Conservation (phyloP, 2,797 vertebrate genomes). For the Eulemur mongoz region DNA sequence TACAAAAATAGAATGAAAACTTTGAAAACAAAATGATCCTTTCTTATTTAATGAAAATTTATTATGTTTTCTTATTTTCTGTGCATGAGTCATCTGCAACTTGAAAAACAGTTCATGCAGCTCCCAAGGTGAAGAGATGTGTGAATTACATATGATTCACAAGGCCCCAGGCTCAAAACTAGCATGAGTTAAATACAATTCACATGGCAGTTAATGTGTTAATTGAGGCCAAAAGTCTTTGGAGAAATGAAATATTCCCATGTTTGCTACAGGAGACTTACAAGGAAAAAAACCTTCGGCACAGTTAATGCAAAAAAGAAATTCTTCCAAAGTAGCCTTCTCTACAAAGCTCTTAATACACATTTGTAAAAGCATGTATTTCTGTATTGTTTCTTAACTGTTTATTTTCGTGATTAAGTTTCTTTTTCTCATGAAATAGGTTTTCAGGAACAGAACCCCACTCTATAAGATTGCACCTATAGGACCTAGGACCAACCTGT, state of each 20-base stretch:
- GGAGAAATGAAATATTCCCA: slow-evolving; percentile 42
- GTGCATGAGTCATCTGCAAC: too few relatives aligned
- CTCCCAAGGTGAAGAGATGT: too few relatives aligned
- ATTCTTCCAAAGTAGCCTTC: neutral
- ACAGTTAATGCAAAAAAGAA: neutral
- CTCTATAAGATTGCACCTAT: neutral
- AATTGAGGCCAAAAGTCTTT: slow-evolving; percentile 18
- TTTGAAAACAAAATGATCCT: too few relatives aligned
- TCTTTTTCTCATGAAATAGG: neutral
- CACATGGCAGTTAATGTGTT: too few relatives aligned
- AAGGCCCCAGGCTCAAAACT: too few relatives aligned
- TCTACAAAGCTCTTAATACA: neutral
- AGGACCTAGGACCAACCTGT: neutral
- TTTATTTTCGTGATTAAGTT: neutral
- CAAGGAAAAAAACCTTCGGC: neutral
- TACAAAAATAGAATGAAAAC: too few relatives aligned
- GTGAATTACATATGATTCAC: too few relatives aligned
- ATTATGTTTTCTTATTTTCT: too few relatives aligned
- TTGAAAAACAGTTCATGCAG: too few relatives aligned
- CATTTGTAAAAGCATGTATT: neutral
- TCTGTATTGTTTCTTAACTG: neutral
- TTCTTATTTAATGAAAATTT: too few relatives aligned
- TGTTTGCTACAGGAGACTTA: neutral
- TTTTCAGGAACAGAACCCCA: neutral
- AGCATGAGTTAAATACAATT: too few relatives aligned